phyloP scores from a whole-genome alignment of 1,140 invertebrate genomes.

The Zaprionus inermis region DNA sequence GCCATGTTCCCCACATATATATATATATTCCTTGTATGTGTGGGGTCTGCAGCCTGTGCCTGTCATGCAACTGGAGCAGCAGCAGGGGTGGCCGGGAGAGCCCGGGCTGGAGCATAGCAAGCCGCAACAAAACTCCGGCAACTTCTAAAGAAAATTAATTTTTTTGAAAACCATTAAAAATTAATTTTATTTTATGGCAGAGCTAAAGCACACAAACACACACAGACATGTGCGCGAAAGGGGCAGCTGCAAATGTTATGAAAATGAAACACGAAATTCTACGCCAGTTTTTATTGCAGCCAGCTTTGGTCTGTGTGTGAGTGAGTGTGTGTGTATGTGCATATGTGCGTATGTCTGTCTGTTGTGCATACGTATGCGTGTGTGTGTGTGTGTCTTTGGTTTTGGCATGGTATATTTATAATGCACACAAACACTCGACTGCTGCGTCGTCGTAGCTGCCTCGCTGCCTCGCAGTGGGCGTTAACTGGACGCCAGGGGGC shows the following conservation, averaged over 20 bases:
- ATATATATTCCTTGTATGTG: constrained; percentile 10
- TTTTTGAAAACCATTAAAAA: constrained; percentile 81
- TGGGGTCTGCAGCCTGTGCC: constrained; percentile 10
- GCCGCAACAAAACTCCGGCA: constrained; percentile 55
- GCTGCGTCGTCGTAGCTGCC: not conserved
- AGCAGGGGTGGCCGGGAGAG: too few relatives aligned
- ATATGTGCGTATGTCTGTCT: not conserved
- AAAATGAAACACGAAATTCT: constrained; percentile 49
- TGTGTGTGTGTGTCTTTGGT: constrained; percentile 24
- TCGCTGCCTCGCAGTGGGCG: constrained; percentile 34
- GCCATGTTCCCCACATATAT: not conserved
- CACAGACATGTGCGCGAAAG: too few relatives aligned
- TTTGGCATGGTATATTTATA: constrained; percentile 74
- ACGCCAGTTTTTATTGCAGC: constrained; percentile 51
- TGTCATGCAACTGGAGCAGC: constrained; percentile 32
- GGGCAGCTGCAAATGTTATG: constrained; percentile 58
- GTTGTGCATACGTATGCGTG: not conserved
- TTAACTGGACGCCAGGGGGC: constrained; percentile 50
- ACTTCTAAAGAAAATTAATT: constrained; percentile 78
- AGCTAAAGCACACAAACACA: constrained; percentile 21
- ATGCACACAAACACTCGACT: constrained; percentile 73
- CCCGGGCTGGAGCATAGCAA: not conserved
- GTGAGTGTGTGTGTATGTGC: constrained; percentile 12
- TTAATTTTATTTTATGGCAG: constrained; percentile 76
- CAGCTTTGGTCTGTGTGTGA: not conserved